These are phyloP conservation scores for Procambarus virginalis DNA, from an alignment of 1,140 invertebrate genomes.

Conservation along the genomic window DNA sequence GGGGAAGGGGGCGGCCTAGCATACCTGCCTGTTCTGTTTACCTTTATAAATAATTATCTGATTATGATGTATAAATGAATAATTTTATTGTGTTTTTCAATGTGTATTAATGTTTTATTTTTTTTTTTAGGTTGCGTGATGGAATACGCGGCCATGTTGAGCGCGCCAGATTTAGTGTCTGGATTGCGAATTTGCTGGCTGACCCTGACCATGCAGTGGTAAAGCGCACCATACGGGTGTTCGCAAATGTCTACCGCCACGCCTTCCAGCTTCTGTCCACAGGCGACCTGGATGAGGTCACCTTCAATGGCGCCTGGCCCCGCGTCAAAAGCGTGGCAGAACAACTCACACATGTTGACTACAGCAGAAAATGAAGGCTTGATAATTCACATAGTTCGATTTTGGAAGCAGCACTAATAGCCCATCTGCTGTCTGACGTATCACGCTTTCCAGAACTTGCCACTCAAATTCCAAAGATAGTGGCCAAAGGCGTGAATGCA, in stretches of 20 bases:
- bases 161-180: conserved; percentile 54
- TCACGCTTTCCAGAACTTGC: conserved; percentile 43
- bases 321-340: conserved; percentile 55
- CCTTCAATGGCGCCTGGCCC: conserved; percentile 56
- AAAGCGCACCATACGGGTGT: conserved; percentile 67
- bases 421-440: conserved; percentile 60
- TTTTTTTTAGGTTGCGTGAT: conserved; percentile 43
- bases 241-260: conserved; percentile 69
- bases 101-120: background rate
- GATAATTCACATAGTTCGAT: conserved; percentile 56
- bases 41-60: background rate
- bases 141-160: conserved; percentile 69
- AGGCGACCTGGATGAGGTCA: conserved; percentile 57
- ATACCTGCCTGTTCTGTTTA: background rate
- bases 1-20: background rate
- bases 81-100: background rate
- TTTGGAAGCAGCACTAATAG: conserved; percentile 64
- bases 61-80: background rate
- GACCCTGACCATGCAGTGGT: conserved; percentile 59
- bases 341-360: conserved; percentile 44
- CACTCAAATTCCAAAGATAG: conserved; percentile 16
- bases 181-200: conserved; percentile 52
- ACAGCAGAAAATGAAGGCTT: conserved; percentile 62
- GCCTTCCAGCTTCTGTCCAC: conserved; percentile 53
- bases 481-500: conserved; percentile 49